phyloP scores from a whole-genome alignment of 2,888 invertebrate species.

The Punctoribates punctum region DNA sequence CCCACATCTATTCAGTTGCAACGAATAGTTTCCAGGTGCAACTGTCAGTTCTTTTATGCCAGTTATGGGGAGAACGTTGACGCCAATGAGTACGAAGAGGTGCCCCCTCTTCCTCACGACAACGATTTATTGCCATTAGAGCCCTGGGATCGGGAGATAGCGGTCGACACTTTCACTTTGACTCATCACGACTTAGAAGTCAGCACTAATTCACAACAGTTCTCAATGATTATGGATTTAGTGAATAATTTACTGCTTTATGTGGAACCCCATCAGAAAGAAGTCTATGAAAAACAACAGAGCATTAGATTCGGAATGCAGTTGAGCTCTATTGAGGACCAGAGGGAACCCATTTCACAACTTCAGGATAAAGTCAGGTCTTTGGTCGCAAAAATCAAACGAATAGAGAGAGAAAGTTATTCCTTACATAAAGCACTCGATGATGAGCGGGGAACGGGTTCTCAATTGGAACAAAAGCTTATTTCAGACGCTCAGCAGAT shows the following conservation, averaged over 20 bases:
- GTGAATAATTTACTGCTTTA: slow-evolving; percentile 94
- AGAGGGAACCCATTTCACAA: slow-evolving; percentile 82
- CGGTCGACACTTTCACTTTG: slow-evolving; percentile 92
- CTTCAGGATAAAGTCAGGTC: slow-evolving; percentile 55
- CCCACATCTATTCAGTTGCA: slow-evolving; percentile 67
- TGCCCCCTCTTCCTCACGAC: slow-evolving; percentile 56
- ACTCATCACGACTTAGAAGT: slow-evolving; percentile 90
- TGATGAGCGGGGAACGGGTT: slow-evolving; percentile 31
- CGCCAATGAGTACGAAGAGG: slow-evolving; percentile 61
- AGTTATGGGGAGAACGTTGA: slow-evolving; percentile 81
- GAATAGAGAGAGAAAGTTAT: slow-evolving; percentile 64
- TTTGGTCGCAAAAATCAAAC: slow-evolving; percentile 70
- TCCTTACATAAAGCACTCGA: slow-evolving; percentile 44
- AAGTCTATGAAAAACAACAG: slow-evolving; percentile 80
- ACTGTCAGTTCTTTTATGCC: slow-evolving; percentile 96
- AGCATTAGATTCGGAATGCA: slow-evolving; percentile 92
- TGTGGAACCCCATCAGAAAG: slow-evolving; percentile 91
- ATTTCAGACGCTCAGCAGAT: slow-evolving; percentile 5
- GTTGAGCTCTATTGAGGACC: slow-evolving; percentile 83
- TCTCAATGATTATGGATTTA: slow-evolving; percentile 94
- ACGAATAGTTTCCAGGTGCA: slow-evolving; percentile 93
- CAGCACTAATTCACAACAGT: slow-evolving; percentile 60
- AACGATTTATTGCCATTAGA: slow-evolving; percentile 53
- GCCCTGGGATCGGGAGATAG: slow-evolving; percentile 75
- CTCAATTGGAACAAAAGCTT: background rate